A percentile compares a stretch with the other conserved stretches of the same genome.
Conservation (phyloP, 37 sponge, comb jelly and placozoan species). For the Eunapius fragilis region DNA sequence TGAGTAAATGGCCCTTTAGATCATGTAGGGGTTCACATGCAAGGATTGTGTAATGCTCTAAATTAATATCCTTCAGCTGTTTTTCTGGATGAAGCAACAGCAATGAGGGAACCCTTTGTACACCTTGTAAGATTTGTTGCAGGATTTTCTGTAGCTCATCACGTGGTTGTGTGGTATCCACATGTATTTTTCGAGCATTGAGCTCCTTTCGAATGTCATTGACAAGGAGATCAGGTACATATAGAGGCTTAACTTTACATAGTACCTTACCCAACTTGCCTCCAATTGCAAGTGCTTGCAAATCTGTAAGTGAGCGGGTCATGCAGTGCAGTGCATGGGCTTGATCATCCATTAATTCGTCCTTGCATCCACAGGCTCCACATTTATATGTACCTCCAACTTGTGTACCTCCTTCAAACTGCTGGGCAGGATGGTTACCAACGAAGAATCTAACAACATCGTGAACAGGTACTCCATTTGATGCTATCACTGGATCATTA, state of each 20-base stretch:
- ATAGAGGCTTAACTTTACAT: background rate
- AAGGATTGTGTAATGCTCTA: background rate
- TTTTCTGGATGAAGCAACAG: constrained; percentile 3
- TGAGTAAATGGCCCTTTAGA: too few relatives aligned
- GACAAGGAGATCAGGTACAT: background rate
- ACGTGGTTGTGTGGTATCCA: too few relatives aligned
- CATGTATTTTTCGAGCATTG: background rate
- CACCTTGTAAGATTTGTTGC: background rate
- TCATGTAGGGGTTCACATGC: too few relatives aligned
- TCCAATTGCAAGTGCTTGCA: constrained; percentile 2
- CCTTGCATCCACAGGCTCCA: too few relatives aligned
- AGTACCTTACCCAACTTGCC: background rate
- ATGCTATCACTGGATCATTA: background rate
- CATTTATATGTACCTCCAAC: too few relatives aligned
- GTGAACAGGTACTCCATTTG: background rate
- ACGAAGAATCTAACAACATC: too few relatives aligned
- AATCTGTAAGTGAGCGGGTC: constrained; percentile 13
- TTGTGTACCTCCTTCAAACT: too few relatives aligned
- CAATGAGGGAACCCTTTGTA: constrained; percentile 8
- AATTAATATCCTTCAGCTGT: background rate
- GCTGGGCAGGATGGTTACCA: too few relatives aligned
- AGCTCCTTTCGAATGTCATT: constrained; percentile 2
- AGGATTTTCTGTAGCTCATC: constrained; percentile 6
- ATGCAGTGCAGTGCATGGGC: background rate
- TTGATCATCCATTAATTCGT: background rate